Evolutionary conservation across 2,888 invertebrate species (phyloP).

Genomic region (Rhyacophila evoluta): DNA sequence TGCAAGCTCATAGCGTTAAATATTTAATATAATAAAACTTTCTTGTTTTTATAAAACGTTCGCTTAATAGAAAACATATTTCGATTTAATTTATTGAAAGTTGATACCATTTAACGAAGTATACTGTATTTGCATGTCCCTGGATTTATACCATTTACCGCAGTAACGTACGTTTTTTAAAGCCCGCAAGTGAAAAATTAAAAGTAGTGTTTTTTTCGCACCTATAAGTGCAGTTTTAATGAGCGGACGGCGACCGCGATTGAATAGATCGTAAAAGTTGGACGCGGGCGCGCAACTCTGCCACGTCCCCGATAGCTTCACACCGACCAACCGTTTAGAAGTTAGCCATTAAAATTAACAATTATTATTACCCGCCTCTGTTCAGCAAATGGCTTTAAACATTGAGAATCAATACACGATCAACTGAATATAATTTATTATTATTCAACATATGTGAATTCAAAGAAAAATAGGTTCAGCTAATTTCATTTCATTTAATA

Average conservation of each 20-base stretch:
- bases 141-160: not conserved
- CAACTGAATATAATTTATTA: not conserved
- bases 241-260: slow-evolving; percentile 30
- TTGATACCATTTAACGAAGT: too few relatives aligned
- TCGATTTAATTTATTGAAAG: too few relatives aligned
- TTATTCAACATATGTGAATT: too few relatives aligned
- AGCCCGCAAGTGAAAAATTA: not conserved
- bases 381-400: not conserved
- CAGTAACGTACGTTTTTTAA: not conserved
- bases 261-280: slow-evolving; percentile 42
- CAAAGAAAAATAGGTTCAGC: too few relatives aligned
- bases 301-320: not conserved
- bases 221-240: slow-evolving; percentile 35
- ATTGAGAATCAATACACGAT: not conserved
- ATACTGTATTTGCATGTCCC: not conserved
- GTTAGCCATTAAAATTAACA: slow-evolving; percentile 38
- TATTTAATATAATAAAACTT: too few relatives aligned
- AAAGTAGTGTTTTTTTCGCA: slow-evolving; percentile 27
- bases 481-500: too few relatives aligned
- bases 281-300: not conserved
- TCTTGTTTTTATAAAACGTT: too few relatives aligned
- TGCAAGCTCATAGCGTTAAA: too few relatives aligned
- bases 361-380: slow-evolving; percentile 30
- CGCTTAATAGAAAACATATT: too few relatives aligned
- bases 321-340: slow-evolving; percentile 38